phyloP scores from a whole-genome alignment of 2,888 invertebrate genomes.

The Pterostichus madidus region DNA sequence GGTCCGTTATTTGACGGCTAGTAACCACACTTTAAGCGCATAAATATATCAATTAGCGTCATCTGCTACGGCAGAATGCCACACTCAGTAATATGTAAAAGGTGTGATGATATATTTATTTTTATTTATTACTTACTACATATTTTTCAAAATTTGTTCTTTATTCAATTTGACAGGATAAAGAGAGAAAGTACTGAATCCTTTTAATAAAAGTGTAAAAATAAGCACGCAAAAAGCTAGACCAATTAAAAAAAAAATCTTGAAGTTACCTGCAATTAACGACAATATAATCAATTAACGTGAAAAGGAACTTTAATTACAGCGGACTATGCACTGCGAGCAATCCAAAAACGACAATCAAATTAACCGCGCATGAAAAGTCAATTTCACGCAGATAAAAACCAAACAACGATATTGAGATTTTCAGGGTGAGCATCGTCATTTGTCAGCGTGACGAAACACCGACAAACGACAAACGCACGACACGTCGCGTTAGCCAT shows the following conservation, averaged over 20 bases:
- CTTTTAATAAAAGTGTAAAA: no score
- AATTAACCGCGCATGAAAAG: slow-evolving; percentile 46
- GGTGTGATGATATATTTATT: no score
- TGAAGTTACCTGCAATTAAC: slow-evolving; percentile 22
- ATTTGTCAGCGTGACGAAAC: slow-evolving; percentile 29
- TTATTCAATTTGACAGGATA: no score
- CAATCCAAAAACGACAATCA: slow-evolving; percentile 17
- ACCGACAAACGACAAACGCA: slow-evolving; percentile 34
- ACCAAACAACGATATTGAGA: slow-evolving; percentile 20
- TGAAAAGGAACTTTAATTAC: slow-evolving; percentile 41
- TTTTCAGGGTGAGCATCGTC: slow-evolving; percentile 40
- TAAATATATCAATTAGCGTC: no score
- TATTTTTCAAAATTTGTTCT: no score
- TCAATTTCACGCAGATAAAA: slow-evolving; percentile 40
- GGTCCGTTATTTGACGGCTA: no score
- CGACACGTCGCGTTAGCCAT: not conserved
- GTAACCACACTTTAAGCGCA: no score
- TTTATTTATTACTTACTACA: no score
- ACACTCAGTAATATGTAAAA: no score
- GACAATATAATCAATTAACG: slow-evolving; percentile 40
- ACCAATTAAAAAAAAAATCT: slow-evolving; percentile 32
- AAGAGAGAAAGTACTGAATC: no score
- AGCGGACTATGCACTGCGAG: not conserved
- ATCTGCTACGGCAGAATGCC: no score
- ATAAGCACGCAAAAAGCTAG: not conserved